Conservation (phyloP, 2,113 vertebrate species). For the Manacus vitellinus region DNA sequence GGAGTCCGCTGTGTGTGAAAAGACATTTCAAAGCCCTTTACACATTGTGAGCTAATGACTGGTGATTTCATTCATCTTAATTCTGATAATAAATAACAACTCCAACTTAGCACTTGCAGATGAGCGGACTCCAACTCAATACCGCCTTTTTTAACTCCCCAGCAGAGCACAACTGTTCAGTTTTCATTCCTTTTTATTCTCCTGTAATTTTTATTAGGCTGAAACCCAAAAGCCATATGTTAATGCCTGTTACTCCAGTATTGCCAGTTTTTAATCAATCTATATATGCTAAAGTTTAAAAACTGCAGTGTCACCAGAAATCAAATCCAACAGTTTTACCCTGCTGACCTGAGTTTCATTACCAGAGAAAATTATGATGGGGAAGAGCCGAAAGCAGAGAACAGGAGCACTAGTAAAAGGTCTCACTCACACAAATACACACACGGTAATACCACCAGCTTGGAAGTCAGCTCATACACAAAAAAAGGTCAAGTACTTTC, state of each 20-base stretch:
- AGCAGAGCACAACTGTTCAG: not conserved
- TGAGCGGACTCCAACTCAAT: not conserved
- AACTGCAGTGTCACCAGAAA: not conserved
- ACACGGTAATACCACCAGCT: not conserved
- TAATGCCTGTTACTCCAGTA: not conserved
- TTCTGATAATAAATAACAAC: constrained; percentile 30
- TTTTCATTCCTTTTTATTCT: not conserved
- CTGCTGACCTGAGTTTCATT: not conserved
- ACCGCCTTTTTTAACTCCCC: not conserved
- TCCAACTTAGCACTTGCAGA: not conserved
- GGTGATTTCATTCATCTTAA: constrained; percentile 60
- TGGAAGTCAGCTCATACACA: not conserved
- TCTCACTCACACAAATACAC: not conserved
- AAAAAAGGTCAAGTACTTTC: not conserved
- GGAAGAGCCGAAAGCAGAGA: not conserved
- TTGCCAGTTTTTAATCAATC: not conserved
- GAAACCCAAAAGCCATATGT: not conserved
- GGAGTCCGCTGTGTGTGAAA: not conserved
- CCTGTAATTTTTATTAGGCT: not conserved
- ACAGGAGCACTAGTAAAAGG: not conserved
- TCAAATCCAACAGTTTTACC: not conserved
- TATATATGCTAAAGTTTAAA: not conserved
- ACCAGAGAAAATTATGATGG: not conserved
- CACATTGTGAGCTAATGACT: constrained; percentile 34
- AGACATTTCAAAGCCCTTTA: constrained; percentile 19